Evolutionary conservation across 2,888 invertebrate species (phyloP).

Genomic region (Ctenicera cuprea): DNA sequence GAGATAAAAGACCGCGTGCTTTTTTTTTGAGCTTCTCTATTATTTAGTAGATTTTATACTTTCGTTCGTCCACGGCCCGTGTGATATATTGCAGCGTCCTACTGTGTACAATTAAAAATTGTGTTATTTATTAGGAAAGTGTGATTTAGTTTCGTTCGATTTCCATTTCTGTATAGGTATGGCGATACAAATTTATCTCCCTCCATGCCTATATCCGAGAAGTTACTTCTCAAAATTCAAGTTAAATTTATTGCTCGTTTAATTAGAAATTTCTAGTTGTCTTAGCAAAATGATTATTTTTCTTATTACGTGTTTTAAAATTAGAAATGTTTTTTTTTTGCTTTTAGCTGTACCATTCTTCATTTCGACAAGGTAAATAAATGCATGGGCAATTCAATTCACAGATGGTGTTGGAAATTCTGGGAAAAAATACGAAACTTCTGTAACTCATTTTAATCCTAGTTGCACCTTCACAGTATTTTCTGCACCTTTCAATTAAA

Average conservation of each 20-base stretch:
- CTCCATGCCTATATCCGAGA: background rate
- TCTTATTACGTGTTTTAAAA: constrained; percentile 13
- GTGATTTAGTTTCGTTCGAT: constrained; percentile 54
- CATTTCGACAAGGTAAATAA: background rate
- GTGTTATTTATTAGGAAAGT: constrained; percentile 61
- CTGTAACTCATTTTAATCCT: no score
- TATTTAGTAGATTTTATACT: constrained; percentile 54
- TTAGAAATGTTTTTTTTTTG: background rate
- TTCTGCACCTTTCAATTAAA: no score
- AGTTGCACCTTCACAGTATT: no score
- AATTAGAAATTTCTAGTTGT: constrained; percentile 36
- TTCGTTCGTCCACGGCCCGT: constrained; percentile 45
- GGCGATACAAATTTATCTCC: constrained; percentile 18
- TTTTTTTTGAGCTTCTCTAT: constrained; percentile 39
- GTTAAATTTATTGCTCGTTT: constrained; percentile 36
- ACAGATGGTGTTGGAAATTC: no score
- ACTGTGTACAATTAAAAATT: constrained; percentile 62
- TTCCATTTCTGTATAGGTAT: constrained; percentile 33
- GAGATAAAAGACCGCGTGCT: constrained; percentile 51
- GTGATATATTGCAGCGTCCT: constrained; percentile 61
- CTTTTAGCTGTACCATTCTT: background rate
- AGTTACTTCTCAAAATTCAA: constrained; percentile 33
- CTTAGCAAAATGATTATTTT: constrained; percentile 22
- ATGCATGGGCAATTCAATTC: no score
- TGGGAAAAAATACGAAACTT: no score